Evolutionary conservation across 2,797 vertebrate species (phyloP).

Genomic region (Fundulus diaphanus): DNA sequence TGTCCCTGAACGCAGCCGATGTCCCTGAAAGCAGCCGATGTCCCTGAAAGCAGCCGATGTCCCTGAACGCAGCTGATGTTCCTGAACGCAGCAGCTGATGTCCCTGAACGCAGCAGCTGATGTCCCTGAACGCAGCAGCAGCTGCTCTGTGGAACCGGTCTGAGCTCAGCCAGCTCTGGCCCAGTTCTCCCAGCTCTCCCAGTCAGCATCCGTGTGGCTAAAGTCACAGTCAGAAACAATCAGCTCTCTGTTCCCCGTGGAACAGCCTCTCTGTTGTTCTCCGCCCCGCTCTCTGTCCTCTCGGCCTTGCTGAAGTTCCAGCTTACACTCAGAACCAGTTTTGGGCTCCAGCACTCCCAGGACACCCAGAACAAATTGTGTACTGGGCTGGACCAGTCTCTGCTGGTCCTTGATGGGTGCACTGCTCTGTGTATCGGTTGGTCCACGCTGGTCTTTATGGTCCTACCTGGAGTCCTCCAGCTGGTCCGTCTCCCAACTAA

Average conservation of each 20-base stretch:
- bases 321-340: not conserved
- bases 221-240: conserved; percentile 58
- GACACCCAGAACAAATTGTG: not conserved
- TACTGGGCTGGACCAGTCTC: not conserved
- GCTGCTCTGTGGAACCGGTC: not conserved
- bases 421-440: not conserved
- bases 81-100: too few relatives aligned
- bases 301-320: not conserved
- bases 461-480: too few relatives aligned
- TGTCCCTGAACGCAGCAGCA: not conserved
- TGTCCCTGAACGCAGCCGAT: too few relatives aligned
- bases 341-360: not conserved
- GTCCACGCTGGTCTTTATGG: too few relatives aligned
- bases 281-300: conserved; percentile 20
- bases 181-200: conserved; percentile 34
- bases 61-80: too few relatives aligned
- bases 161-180: not conserved
- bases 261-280: conserved; percentile 76
- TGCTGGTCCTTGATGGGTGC: too few relatives aligned
- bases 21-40: too few relatives aligned
- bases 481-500: too few relatives aligned
- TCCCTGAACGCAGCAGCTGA: too few relatives aligned
- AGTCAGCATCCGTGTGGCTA: conserved; percentile 37
- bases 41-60: too few relatives aligned
- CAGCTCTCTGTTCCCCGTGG: conserved; percentile 73